Evolutionary conservation across 2,797 vertebrate species (phyloP), one percentile per base, ranked within the genome.

Genomic region (Chiropotes sagulatus): DNA sequence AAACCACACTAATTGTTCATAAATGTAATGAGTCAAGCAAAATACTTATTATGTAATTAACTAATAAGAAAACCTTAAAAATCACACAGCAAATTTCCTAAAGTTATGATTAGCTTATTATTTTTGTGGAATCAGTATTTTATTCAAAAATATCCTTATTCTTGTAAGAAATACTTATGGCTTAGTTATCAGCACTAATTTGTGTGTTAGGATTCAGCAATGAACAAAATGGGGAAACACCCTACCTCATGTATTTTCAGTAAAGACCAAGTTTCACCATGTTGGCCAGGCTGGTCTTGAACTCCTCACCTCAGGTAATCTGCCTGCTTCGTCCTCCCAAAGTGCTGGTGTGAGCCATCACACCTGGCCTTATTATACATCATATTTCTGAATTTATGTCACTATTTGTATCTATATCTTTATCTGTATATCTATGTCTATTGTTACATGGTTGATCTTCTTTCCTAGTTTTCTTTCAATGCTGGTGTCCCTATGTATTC

Each of bases 101-200:
- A 78, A 83, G 50, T 52, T 72, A 57, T 57, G 36, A 90, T 58
- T 70, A 10, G 24, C 26, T 48, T 44, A 80, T 70, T 89, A 61
- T 17, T n/a, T 70, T 70, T 58, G 78, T 36, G 46, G 15, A 64
- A 54, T 7, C 26, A 89, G 4, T 61, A 54, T 90, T 72, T 73
- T 28, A 94, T 58, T 92, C 4, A 44, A 90, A 96, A 90, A 5
- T 39, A 83, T 33, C 94, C 57, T 87, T 81, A 89, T 8, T 80
- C 13, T 39, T n/a, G 82, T 90, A 73, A 64, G 72, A 78, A 61
- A 78, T 58, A 61, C 39, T 81, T 85, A 41, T 33, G 57, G 5
- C 33, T 80, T 84, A 36, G 50, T 73, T 67, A 64, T 33, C 17
- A 41, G 0, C 4, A 83, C 19, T 41, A 30, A 15, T 92, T 78